Base-by-base conservation (phyloP, 2,113 vertebrate species). In the Halcyon senegalensis region DNA sequence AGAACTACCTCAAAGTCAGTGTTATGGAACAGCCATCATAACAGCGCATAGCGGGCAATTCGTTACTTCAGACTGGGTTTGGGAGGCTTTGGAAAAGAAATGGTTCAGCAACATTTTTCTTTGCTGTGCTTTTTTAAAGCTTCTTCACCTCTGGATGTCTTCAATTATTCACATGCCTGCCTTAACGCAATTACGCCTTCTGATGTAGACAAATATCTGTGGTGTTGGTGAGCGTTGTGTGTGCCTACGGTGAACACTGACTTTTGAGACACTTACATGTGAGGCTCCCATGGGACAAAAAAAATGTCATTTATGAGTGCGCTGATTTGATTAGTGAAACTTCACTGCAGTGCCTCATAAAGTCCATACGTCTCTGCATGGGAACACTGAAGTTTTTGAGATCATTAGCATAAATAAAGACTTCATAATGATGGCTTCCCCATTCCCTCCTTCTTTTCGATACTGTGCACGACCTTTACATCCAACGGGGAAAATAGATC, bases 311-410 rank as follows among this genome's bases (percentile, higher is more conserved):
- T 53, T 77, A 0, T 43, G 55, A 53, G 17, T 24, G 12, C 16
- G 15, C 46, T 66, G 4, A 16, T 56, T 16, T 20, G 25, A 35
- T 21, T 6, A 39, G 53, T 60, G 79, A 80, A 76, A 76, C n/a
- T 33, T 55, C 63, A 20, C 1, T 51, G 79, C 63, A 35, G 56
- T 13, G 23, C 31, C 64, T 88, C 41, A 7, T 66, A 11, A 28
- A 73, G 35, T 11, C 62, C 11, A 0, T 16, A 3, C 0, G 7
- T 20, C 30, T 80, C 58, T 69, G 23, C 55, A 13, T 11, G n/a
- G 25, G 33, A 69, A 31, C 78, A 20, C 17, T 14, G 81, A 44
- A 1, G 7, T 5, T 20, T 80, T n/a, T 39, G 55, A 67, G 68
- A 43, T 39, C 70, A 27, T 76, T 66, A 41, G 58, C 46, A 84